A percentile compares a stretch with the other conserved stretches of the same genome.
Conservation (phyloP, 2,888 invertebrate genomes). For the Megaustenia siamemsis region DNA sequence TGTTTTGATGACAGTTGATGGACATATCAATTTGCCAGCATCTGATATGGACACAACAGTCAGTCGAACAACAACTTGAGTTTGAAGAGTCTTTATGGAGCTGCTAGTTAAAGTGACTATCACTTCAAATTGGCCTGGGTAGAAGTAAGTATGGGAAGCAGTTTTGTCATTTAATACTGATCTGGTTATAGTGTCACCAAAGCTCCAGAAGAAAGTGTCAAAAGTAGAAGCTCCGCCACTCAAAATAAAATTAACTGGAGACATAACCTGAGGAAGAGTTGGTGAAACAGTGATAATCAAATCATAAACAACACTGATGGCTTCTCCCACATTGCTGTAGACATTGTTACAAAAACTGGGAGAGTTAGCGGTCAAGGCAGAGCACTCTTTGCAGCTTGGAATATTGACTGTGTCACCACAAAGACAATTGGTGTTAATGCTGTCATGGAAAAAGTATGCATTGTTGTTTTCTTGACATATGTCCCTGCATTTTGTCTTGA, state of each 20-base stretch:
- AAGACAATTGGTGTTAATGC: constrained; percentile 37
- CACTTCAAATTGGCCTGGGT: constrained; percentile 58
- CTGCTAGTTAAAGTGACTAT: constrained; percentile 54
- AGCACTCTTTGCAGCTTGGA: constrained; percentile 47
- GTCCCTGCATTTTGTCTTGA: constrained; percentile 43
- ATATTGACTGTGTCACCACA: constrained; percentile 47
- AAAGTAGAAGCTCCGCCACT: constrained; percentile 49
- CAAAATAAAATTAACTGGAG: constrained; percentile 51
- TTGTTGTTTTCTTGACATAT: constrained; percentile 31
- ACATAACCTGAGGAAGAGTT: constrained; percentile 21
- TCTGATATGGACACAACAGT: constrained; percentile 41
- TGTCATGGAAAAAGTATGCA: constrained; percentile 49
- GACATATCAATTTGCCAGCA: constrained; percentile 41
- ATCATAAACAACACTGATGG: constrained; percentile 40
- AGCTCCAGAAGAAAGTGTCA: constrained; percentile 56
- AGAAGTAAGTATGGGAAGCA: constrained; percentile 57
- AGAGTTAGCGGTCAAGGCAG: not conserved
- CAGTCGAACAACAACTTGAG: constrained; percentile 26
- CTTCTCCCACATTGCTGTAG: constrained; percentile 40
- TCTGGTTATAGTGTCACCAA: constrained; percentile 58
- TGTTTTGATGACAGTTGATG: constrained; percentile 25
- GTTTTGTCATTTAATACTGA: constrained; percentile 21
- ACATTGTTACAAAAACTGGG: not conserved
- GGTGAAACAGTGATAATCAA: constrained; percentile 29
- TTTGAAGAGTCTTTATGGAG: not conserved